Evolutionary conservation across 2,797 vertebrate species (phyloP), one percentile per base, ranked within the genome.

Genomic region (Phataginus tetradactyla): DNA sequence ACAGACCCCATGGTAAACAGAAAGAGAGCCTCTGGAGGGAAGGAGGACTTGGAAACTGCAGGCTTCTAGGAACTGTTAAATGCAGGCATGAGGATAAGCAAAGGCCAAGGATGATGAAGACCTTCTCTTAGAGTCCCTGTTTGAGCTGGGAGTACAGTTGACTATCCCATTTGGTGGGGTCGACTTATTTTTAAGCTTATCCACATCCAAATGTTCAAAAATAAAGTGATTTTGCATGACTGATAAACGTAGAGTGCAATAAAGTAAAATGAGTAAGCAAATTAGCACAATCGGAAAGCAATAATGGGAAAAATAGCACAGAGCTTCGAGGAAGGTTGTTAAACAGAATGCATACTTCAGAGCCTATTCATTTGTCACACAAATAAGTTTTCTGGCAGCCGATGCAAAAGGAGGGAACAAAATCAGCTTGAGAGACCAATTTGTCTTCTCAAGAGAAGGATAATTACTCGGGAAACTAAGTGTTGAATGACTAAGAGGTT

Each of bases 391-490:
- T 93, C 84, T 45, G 63, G 39, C 51, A 90, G 23, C 53, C 84
- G 53, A 10, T 4, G 49, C 34, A 89, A 97, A 45, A 68, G 68
- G 79, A 90, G 2, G 29, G 51, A 74, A 79, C 7, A 51, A 17
- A 79, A n/a, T 83, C 39, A 91, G n/a, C 7, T 55, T 34, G 81
- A 20, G 74, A 84, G 90, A 59, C n/a, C 59, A 66, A 92, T 77
- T 83, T 87, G 39, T 72, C 37, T 96, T 86, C 86, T 79, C 64
- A n/a, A n/a, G 63, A 90, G 91, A 49, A 90, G 69, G 57, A 66
- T 95, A 83, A 92, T 91, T 93, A 90, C 20, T 61, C 11, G 21
- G 27, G 68, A 93, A 93, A 91, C 61, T 4, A 72, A 91, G 84
- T 53, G 37, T 51, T 68, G 37, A 91, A 90, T 96, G 86, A 92